Evolutionary conservation across 2,797 vertebrate species (phyloP).

Genomic region (Tapera naevia): DNA sequence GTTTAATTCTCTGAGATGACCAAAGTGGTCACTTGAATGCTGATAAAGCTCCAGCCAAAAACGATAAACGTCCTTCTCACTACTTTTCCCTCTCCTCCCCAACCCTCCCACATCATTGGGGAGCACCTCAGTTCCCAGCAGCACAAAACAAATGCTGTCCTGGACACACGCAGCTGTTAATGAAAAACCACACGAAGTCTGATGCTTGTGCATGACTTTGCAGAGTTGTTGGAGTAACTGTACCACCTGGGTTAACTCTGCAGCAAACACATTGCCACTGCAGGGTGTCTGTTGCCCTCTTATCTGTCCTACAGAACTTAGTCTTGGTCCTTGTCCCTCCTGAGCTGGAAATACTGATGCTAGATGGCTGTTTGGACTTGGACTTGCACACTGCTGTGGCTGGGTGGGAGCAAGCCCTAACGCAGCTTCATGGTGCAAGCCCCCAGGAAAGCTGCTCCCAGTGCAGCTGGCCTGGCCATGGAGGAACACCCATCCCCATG

Average conservation of each 20-base stretch:
- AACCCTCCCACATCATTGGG: neutral
- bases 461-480: neutral
- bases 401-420: neutral
- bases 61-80: neutral
- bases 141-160: neutral
- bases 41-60: neutral
- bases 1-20: neutral
- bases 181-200: neutral
- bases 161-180: neutral
- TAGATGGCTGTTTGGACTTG: neutral
- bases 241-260: neutral
- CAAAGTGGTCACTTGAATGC: neutral
- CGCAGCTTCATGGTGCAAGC: rapidly evolving
- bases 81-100: neutral
- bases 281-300: neutral
- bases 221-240: neutral
- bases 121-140: neutral
- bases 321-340: neutral
- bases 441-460: neutral
- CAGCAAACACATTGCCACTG: neutral
- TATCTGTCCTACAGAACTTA: neutral
- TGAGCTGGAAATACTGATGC: neutral
- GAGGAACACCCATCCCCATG: neutral
- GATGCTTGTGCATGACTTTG: neutral
- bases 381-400: neutral